Evolutionary conservation across 2,113 vertebrate species (phyloP).

Genomic region (human): DNA sequence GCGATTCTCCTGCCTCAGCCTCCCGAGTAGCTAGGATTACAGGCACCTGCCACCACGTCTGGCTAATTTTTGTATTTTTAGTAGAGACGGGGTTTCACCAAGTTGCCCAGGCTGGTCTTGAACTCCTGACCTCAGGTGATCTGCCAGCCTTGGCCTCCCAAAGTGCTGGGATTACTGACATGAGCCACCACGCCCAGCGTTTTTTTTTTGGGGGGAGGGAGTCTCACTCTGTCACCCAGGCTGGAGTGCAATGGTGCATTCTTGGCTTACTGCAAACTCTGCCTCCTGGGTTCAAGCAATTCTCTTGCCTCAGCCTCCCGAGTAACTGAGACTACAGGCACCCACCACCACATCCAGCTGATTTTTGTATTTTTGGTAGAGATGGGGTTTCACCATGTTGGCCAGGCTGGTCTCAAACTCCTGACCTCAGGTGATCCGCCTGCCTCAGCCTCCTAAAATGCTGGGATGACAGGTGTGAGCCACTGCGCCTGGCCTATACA

Average conservation of each 20-base stretch:
- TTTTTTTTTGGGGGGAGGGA: neutral
- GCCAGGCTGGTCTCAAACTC: neutral
- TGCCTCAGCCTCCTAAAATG: neutral
- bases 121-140: neutral
- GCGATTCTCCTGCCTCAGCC: neutral
- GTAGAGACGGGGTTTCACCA: neutral
- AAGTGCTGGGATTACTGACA: neutral
- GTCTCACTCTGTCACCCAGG: neutral
- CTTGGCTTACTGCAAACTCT: neutral
- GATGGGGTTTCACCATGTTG: neutral
- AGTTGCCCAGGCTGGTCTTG: neutral
- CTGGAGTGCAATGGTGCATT: neutral
- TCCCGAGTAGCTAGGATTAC: neutral
- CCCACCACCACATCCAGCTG: neutral
- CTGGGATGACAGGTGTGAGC: neutral
- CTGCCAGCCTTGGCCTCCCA: neutral
- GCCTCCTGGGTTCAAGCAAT: neutral
- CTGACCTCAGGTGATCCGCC: neutral
- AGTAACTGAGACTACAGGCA: neutral
- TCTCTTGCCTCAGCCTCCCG: neutral
- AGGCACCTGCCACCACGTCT: neutral
- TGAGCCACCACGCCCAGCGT: neutral
- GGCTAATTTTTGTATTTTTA: neutral
- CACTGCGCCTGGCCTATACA: neutral
- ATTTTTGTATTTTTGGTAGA: neutral